phyloP scores from a whole-genome alignment of 64 coral and sea anemone species.

The Orbicella faveolata region DNA sequence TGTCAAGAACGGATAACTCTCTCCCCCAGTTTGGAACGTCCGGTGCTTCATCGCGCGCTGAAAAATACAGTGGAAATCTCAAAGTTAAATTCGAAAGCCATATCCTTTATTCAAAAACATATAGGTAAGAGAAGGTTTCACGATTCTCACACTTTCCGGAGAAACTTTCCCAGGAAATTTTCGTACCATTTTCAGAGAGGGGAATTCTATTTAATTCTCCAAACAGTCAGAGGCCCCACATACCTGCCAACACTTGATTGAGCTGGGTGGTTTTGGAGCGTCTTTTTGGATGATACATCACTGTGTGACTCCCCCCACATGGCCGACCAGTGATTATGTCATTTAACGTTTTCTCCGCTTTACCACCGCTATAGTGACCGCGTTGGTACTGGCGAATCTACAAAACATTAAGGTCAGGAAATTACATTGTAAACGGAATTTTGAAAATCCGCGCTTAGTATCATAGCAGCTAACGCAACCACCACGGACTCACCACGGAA shows the following conservation, averaged over 20 bases:
- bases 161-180: no score
- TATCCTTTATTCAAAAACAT: background rate
- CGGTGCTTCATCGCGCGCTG: conserved; percentile 60
- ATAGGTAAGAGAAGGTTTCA: no score
- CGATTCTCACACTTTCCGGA: no score
- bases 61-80: background rate
- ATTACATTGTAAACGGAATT: background rate
- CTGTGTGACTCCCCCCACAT: conserved; percentile 94
- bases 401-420: background rate
- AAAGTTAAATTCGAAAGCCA: background rate
- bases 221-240: background rate
- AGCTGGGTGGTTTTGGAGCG: conserved; percentile 54
- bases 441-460: no score
- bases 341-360: conserved; percentile 40
- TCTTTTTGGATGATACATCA: conserved; percentile 73
- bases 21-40: conserved; percentile 62
- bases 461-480: no score
- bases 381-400: conserved; percentile 86
- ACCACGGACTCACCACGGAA: no score
- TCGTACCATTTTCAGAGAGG: no score
- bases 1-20: conserved; percentile 84
- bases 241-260: conserved; percentile 58
- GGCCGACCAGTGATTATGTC: conserved; percentile 69
- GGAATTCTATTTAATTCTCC: no score
- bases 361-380: conserved; percentile 39